Percentiles rank a stretch among this genome's conserved stretches.
Conservation (phyloP, 2,797 vertebrate genomes). For the Periparus ater region DNA sequence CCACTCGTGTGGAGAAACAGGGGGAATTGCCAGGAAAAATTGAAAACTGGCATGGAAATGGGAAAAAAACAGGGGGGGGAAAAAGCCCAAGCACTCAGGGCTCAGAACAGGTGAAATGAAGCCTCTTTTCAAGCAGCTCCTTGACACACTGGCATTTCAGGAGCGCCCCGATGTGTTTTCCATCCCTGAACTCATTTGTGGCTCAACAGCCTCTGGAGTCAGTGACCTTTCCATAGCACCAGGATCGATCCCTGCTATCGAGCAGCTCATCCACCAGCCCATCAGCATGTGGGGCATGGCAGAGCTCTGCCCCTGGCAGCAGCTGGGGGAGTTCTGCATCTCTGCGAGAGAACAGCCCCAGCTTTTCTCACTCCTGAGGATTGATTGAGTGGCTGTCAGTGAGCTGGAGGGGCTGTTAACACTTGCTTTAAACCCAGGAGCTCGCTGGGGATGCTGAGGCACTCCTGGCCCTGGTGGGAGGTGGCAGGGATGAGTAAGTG, state of each 20-base stretch:
- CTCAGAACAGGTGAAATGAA: neutral
- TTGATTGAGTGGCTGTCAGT: conserved; percentile 5
- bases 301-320: neutral
- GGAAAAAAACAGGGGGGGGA: neutral
- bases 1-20: neutral
- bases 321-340: neutral
- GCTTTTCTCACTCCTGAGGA: neutral
- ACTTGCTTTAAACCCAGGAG: neutral
- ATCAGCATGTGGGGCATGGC: neutral
- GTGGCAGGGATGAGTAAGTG: conserved; percentile 29
- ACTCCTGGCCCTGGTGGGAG: neutral
- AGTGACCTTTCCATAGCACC: conserved; percentile 12
- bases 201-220: neutral
- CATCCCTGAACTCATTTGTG: neutral
- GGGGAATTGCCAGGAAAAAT: neutral
- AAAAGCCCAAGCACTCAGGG: neutral
- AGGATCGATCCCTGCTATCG: conserved; percentile 21
- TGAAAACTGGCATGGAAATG: neutral
- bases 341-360: neutral
- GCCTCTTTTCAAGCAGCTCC: neutral
- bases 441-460: neutral
- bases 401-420: conserved; percentile 28
- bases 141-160: neutral
- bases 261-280: conserved; percentile 12
- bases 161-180: neutral